These are phyloP conservation scores for Lycia hirtaria DNA, from an alignment of 2,888 invertebrate genomes.

Conservation along the genomic window DNA sequence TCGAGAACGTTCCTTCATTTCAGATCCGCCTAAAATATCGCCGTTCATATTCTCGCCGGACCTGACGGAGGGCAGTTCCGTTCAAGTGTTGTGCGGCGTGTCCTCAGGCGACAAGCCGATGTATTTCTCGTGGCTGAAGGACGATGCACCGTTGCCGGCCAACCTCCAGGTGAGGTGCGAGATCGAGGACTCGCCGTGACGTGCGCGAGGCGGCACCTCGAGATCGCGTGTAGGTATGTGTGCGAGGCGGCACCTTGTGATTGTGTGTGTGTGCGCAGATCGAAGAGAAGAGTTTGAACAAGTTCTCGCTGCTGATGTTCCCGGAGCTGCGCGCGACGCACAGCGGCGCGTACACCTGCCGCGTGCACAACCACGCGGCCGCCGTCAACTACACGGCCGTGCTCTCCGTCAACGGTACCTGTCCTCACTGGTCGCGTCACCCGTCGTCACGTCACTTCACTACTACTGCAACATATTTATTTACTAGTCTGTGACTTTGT, in stretches of 20 bases:
- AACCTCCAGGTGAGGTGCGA: slow-evolving; percentile 82
- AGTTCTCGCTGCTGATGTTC: slow-evolving; percentile 89
- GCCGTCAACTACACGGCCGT: slow-evolving; percentile 88
- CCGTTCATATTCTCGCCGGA: slow-evolving; percentile 93
- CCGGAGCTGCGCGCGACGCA: slow-evolving; percentile 88
- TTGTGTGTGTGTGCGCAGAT: slow-evolving; percentile 65
- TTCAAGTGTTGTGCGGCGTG: slow-evolving; percentile 92
- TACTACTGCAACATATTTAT: too few species aligned
- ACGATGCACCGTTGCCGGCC: slow-evolving; percentile 86
- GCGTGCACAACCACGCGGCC: slow-evolving; percentile 89
- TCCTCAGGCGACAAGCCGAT: slow-evolving; percentile 89
- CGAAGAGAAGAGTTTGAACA: slow-evolving; percentile 88
- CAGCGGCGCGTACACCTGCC: slow-evolving; percentile 89
- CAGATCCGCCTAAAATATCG: slow-evolving; percentile 94
- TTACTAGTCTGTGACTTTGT: too few species aligned
- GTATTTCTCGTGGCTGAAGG: slow-evolving; percentile 89
- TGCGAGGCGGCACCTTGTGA: not conserved
- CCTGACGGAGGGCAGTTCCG: slow-evolving; percentile 92
- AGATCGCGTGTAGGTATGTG: not conserved
- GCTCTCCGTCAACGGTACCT: slow-evolving; percentile 88
- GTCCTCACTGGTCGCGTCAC: too few species aligned
- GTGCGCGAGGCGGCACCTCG: not conserved
- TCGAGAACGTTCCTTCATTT: too few species aligned
- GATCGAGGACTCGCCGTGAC: not conserved
- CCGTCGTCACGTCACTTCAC: too few species aligned